phyloP scores from a whole-genome alignment of 2,113 vertebrate species.

The Herpetotheres cachinnans region DNA sequence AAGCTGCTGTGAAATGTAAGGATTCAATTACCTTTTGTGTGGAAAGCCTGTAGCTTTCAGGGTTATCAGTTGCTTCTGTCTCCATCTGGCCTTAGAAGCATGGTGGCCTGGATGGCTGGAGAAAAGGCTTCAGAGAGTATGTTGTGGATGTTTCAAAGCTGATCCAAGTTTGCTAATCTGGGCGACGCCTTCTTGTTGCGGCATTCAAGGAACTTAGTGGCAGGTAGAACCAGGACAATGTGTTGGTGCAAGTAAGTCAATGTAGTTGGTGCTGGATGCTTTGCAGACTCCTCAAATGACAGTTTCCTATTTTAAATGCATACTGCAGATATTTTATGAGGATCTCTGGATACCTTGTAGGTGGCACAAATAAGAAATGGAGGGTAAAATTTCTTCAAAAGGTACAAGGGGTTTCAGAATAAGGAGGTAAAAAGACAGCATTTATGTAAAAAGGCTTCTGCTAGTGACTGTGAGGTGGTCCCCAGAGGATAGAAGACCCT shows the following conservation, averaged over 20 bases:
- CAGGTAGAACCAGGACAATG: not conserved
- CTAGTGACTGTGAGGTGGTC: not conserved
- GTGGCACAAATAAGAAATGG: not conserved
- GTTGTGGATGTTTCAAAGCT: not conserved
- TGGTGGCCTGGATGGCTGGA: not conserved
- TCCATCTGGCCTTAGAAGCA: not conserved
- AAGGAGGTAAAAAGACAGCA: not conserved
- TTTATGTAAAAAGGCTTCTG: not conserved
- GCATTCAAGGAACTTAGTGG: not conserved
- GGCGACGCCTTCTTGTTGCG: not conserved
- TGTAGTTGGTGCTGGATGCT: not conserved
- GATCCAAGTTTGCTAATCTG: not conserved
- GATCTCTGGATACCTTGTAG: not conserved
- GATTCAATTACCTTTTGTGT: not conserved
- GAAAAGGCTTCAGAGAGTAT: not conserved
- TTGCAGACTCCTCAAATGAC: not conserved
- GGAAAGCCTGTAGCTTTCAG: not conserved
- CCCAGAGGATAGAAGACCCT: not conserved
- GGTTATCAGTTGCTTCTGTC: not conserved
- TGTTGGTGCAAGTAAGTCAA: not conserved
- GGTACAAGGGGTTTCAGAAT: not conserved
- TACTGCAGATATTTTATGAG: not conserved
- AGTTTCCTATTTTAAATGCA: not conserved
- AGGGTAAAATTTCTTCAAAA: not conserved
- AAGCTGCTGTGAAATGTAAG: not conserved